phyloP scores from a whole-genome alignment of 2,888 invertebrate species.

The Petrolisthes cinctipes region DNA sequence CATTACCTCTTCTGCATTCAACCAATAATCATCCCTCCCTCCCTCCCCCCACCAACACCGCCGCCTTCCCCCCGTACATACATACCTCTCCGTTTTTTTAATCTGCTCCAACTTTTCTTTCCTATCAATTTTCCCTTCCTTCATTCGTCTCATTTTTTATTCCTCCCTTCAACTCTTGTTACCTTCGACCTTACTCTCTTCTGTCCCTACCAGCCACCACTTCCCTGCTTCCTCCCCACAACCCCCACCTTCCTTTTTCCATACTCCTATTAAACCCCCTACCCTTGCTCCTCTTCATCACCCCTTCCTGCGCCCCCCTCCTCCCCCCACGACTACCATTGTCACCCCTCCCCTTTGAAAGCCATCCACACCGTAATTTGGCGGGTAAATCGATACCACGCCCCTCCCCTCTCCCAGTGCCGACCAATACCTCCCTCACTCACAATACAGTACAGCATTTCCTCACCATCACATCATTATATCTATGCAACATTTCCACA shows the following conservation, averaged over 20 bases:
- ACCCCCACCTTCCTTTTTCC: background rate
- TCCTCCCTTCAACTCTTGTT: background rate
- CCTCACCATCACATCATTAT: no score
- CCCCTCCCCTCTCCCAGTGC: background rate
- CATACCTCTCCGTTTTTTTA: no score
- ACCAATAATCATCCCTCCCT: background rate
- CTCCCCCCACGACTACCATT: background rate
- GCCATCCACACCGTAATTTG: background rate
- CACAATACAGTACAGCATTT: background rate
- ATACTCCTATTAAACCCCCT: background rate
- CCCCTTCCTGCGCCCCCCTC: background rate
- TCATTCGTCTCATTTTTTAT: no score
- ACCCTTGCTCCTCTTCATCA: no score
- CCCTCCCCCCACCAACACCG: background rate
- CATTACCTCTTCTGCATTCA: no score
- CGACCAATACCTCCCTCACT: background rate
- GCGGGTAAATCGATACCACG: slow-evolving; percentile 12
- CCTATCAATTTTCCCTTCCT: background rate
- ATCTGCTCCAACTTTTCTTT: background rate
- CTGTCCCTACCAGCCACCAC: background rate
- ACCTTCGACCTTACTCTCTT: background rate
- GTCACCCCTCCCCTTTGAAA: background rate
- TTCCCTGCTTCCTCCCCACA: background rate
- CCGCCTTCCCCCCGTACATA: background rate
- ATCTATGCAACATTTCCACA: no score